phyloP scores from a whole-genome alignment of 2,113 vertebrate genomes.

The Dicaeum eximium region DNA sequence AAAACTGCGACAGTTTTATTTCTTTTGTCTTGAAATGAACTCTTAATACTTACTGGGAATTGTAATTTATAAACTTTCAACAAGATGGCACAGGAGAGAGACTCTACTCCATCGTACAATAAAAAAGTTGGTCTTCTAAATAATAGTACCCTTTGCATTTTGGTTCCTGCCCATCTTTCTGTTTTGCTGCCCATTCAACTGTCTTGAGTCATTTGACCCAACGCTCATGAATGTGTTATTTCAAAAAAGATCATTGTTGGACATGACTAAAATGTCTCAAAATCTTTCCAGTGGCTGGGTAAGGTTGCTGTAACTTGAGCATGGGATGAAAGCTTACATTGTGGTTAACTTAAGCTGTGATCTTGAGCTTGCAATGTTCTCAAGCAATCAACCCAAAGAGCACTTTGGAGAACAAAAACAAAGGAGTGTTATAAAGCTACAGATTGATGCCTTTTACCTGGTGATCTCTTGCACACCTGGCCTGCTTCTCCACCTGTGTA shows the following conservation, averaged over 20 bases:
- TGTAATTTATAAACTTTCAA: slow-evolving; percentile 65
- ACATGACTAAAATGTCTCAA: neutral
- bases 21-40: slow-evolving; percentile 46
- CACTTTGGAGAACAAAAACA: neutral
- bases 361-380: neutral
- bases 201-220: neutral
- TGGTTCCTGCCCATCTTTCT: slow-evolving; percentile 44
- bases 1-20: slow-evolving; percentile 22
- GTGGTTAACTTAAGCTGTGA: neutral
- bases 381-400: neutral
- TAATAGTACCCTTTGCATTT: slow-evolving; percentile 43
- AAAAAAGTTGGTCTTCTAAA: slow-evolving; percentile 62
- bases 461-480: neutral
- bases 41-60: slow-evolving; percentile 25
- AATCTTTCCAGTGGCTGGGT: neutral
- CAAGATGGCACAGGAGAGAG: slow-evolving; percentile 31
- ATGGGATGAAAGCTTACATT: neutral
- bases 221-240: neutral
- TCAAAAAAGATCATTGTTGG: neutral
- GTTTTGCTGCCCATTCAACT: neutral
- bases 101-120: slow-evolving; percentile 43
- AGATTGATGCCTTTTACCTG: neutral
- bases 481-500: neutral
- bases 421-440: neutral
- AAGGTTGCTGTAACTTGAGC: neutral